These are phyloP conservation scores for Smittia aterrima DNA, from an alignment of 2,888 invertebrate species.

Conservation along the genomic window DNA sequence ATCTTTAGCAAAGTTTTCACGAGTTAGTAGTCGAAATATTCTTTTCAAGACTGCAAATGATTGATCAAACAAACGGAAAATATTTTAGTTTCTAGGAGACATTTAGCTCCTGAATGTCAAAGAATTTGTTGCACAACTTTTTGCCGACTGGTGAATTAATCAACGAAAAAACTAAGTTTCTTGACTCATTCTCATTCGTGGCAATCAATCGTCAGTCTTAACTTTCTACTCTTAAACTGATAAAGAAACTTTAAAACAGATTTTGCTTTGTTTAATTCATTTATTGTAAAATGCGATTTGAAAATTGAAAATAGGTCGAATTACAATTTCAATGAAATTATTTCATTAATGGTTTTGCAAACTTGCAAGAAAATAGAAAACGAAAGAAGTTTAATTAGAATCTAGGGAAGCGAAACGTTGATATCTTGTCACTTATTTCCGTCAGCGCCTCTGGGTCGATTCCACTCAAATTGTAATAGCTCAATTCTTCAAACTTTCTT, in stretches of 20 bases:
- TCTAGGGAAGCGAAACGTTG: too few species aligned
- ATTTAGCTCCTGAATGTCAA: neutral
- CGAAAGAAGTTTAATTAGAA: too few species aligned
- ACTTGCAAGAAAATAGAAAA: too few species aligned
- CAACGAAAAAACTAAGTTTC: too few species aligned
- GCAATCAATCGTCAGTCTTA: conserved; percentile 84
- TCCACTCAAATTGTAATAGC: too few species aligned
- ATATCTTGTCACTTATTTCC: too few species aligned
- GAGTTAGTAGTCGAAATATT: neutral
- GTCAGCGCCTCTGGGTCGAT: too few species aligned
- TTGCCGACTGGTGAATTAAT: too few species aligned
- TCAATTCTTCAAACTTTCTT: too few species aligned
- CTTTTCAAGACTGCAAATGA: conserved; percentile 12
- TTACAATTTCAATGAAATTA: too few species aligned
- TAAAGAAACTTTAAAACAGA: neutral
- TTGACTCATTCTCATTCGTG: conserved; percentile 79
- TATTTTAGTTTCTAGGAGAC: neutral
- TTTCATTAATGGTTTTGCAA: neutral
- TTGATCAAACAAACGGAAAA: conserved; percentile 25
- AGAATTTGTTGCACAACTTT: neutral
- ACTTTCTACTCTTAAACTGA: conserved; percentile 77
- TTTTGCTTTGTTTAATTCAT: neutral
- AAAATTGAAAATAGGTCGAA: too few species aligned
- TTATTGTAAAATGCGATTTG: too few species aligned
- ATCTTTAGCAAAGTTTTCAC: conserved; percentile 16